Evolutionary conservation across 2,113 vertebrate species (phyloP), one percentile per base, ranked within the genome.

Genomic region (Perognathus longimembris): DNA sequence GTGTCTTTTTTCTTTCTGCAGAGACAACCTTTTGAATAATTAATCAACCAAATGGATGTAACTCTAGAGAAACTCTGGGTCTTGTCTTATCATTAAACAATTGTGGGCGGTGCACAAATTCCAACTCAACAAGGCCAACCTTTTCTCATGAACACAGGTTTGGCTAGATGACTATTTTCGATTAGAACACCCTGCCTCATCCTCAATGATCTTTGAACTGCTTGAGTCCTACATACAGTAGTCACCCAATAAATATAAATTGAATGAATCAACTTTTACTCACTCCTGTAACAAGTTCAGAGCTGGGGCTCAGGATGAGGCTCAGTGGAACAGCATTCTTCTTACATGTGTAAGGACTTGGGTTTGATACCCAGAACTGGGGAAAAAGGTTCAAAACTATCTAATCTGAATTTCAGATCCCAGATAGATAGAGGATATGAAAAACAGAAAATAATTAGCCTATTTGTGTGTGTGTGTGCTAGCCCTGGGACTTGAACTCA

Each of bases 21-120:
- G 92, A 77, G 75, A 66, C 40, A 69, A 45, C 36, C 42, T 80
- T 92, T 75, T 84, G 59, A 94, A 84, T 93, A 91, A 85, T 88
- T 87, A 87, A 88, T 70, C 88, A 80, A 90, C 61, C 67, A 76
- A 90, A 32, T 7, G 22, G n/a, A 75, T 54, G 32, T 36, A 76
- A 50, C 34, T 78, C 73, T 66, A 57, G 54, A 77, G 82, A 95
- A 63, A 83, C n/a, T n/a, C 20, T 0, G 34, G 57, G 79, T 94
- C 90, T 82, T 85, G 69, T 75, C 78, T 45, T 67, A 40, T 87
- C 66, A 11, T 6, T 76, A 54, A 90, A 93, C 88, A 94, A 63
- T 57, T 66, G 38, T 42, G 64, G 85, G 90, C 71, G 42, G 66
- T 11, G 1, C 34, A 76, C 54, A 38, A 22, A 42, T 32, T 57